Evolutionary conservation across 1,140 invertebrate genomes (phyloP).

Genomic region (Trichonephila inaurata): DNA sequence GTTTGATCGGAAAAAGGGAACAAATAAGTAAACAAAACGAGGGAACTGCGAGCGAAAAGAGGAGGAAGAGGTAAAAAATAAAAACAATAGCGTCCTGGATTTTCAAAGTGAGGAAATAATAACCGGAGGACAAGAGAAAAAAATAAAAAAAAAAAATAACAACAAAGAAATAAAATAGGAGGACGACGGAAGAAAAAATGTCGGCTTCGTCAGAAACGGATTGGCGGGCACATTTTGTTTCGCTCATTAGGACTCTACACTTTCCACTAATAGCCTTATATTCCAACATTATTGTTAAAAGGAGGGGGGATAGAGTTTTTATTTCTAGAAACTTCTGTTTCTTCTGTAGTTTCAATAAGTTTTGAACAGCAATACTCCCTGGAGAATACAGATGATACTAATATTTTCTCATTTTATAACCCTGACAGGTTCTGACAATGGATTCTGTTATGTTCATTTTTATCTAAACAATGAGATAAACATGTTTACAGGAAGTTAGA

Average conservation of each 20-base stretch:
- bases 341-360: too few species aligned
- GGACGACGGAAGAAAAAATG: not conserved
- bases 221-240: slow-evolving; percentile 19
- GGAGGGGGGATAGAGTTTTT: not conserved
- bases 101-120: slow-evolving; percentile 67
- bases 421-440: too few species aligned
- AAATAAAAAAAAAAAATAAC: not conserved
- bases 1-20: slow-evolving; percentile 30
- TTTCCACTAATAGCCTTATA: slow-evolving; percentile 3
- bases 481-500: too few species aligned
- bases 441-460: too few species aligned
- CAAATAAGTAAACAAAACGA: slow-evolving; percentile 34
- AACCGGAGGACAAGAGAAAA: slow-evolving; percentile 26
- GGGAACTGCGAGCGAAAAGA: not conserved
- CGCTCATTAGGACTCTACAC: slow-evolving; percentile 51
- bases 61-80: slow-evolving; percentile 11
- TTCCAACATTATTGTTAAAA: not conserved
- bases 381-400: too few species aligned
- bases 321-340: too few species aligned
- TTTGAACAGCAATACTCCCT: not conserved
- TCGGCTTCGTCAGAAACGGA: slow-evolving; percentile 7
- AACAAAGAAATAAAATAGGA: not conserved
- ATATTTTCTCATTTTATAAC: too few species aligned
- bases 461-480: too few species aligned
- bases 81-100: slow-evolving; percentile 53